Conservation (phyloP, 1,140 invertebrate species). For the Rhagoletis zephyria region DNA sequence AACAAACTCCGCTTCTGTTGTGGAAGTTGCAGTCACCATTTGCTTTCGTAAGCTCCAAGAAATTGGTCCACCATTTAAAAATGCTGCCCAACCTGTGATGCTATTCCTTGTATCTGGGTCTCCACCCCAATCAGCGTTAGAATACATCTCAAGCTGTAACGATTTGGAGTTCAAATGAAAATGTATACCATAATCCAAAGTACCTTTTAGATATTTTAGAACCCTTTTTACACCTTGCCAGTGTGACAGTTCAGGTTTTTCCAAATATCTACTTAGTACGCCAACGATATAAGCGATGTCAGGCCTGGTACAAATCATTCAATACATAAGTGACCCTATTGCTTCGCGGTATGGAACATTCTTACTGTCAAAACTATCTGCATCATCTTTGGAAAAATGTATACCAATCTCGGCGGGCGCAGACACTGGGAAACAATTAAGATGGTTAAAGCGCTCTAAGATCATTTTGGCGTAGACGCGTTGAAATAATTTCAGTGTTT, state of each 20-base stretch:
- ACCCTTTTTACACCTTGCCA: conserved; percentile 63
- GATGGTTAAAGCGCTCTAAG: too few relatives aligned
- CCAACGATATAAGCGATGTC: conserved; percentile 61
- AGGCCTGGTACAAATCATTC: too few relatives aligned
- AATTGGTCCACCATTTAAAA: conserved; percentile 66
- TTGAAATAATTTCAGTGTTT: too few relatives aligned
- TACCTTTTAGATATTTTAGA: conserved; percentile 66
- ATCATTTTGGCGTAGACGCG: too few relatives aligned
- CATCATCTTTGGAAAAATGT: too few relatives aligned
- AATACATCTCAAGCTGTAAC: conserved; percentile 57
- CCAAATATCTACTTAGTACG: conserved; percentile 65
- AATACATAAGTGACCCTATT: too few relatives aligned
- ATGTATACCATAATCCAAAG: conserved; percentile 37
- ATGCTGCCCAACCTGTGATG: conserved; percentile 64
- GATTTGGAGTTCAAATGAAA: background rate
- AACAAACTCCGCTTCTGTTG: conserved; percentile 75
- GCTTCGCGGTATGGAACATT: too few relatives aligned
- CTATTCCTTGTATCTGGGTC: conserved; percentile 67
- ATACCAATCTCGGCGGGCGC: too few relatives aligned
- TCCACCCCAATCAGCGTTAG: conserved; percentile 73
- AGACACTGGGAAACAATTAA: too few relatives aligned
- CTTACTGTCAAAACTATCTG: too few relatives aligned
- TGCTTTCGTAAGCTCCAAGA: conserved; percentile 74
- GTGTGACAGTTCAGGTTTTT: conserved; percentile 66
- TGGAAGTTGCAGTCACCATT: conserved; percentile 71